phyloP scores from a whole-genome alignment of 2,797 vertebrate genomes.

The Peromyscus attwateri region DNA sequence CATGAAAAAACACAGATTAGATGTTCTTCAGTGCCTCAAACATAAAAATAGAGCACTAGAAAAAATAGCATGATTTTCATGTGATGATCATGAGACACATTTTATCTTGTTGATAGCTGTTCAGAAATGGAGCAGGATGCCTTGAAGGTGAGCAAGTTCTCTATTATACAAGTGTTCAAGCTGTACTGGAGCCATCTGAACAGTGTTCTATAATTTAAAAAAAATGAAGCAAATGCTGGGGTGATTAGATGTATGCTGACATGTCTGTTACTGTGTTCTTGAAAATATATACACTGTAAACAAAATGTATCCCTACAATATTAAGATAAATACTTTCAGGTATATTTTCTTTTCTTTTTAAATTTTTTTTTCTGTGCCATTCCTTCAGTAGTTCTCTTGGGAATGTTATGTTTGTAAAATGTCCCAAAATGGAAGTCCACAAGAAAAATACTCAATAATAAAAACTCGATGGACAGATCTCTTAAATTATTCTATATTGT shows the following conservation, averaged over 20 bases:
- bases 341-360: neutral
- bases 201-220: neutral
- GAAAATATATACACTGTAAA: neutral
- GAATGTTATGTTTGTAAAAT: neutral
- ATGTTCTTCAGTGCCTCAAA: neutral
- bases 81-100: neutral
- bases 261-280: neutral
- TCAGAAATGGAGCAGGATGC: neutral
- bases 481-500: neutral
- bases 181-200: neutral
- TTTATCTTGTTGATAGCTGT: slow-evolving; percentile 55
- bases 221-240: neutral
- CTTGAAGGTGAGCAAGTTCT: slow-evolving; percentile 6
- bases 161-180: neutral
- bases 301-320: slow-evolving; percentile 7
- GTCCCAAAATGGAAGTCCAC: neutral
- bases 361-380: neutral
- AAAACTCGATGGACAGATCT: neutral
- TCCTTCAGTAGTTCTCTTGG: neutral
- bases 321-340: slow-evolving; percentile 26
- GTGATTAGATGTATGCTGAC: neutral
- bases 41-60: slow-evolving; percentile 4
- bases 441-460: slow-evolving; percentile 14
- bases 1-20: neutral
- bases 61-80: slow-evolving; percentile 19